Percentiles rank a stretch among this genome's conserved stretches.
phyloP scores from a whole-genome alignment of 2,113 vertebrate genomes.

The Corythornis vintsioides region DNA sequence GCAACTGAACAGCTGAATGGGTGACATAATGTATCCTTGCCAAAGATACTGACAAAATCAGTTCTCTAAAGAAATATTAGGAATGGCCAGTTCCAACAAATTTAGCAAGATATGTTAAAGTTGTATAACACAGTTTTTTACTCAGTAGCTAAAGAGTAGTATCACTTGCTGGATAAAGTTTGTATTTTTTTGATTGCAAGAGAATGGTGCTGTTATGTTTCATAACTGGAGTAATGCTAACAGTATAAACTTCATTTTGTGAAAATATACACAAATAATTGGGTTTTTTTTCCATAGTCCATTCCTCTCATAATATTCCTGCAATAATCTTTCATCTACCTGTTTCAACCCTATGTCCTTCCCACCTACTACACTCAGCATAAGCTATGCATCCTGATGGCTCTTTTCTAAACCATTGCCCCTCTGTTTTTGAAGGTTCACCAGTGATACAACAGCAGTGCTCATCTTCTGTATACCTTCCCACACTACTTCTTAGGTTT shows the following conservation, averaged over 20 bases:
- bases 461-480: neutral
- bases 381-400: neutral
- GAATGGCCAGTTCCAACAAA: neutral
- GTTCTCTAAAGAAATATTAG: neutral
- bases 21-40: neutral
- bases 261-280: neutral
- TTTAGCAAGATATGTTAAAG: neutral
- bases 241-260: neutral
- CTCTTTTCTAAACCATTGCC: neutral
- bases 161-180: neutral
- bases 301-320: neutral
- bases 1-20: neutral
- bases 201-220: neutral
- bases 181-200: neutral
- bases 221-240: neutral
- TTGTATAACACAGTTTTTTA: neutral
- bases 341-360: neutral
- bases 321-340: neutral
- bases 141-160: neutral
- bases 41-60: neutral
- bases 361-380: neutral
- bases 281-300: neutral
- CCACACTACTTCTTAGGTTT: neutral
- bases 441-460: neutral
- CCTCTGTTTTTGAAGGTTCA: neutral